These are phyloP conservation scores for Hybos culiciformis DNA, from an alignment of 2,888 invertebrate genomes.

Conservation along the genomic window DNA sequence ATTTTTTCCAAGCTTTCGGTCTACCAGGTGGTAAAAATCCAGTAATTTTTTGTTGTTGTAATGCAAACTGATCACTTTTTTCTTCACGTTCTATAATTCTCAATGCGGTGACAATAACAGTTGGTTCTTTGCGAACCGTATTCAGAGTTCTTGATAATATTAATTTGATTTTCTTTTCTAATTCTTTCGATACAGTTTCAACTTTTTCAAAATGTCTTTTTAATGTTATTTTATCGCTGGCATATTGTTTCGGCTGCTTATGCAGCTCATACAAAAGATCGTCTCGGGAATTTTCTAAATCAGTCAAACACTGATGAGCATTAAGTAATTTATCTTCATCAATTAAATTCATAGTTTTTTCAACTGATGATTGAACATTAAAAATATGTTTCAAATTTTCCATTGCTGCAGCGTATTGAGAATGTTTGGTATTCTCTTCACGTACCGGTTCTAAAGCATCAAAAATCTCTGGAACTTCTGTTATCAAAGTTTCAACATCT, in stretches of 20 bases:
- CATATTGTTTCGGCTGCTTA: conserved; percentile 79
- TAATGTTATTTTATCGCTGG: conserved; percentile 73
- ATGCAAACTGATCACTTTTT: conserved; percentile 77
- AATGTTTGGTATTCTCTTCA: conserved; percentile 87
- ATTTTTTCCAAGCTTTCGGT: conserved; percentile 81
- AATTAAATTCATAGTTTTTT: conserved; percentile 86
- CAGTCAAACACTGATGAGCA: conserved; percentile 87
- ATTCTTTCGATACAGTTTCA: conserved; percentile 69
- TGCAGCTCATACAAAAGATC: conserved; percentile 89
- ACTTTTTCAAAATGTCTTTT: conserved; percentile 96
- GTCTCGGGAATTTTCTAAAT: conserved; percentile 92
- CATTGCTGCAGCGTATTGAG: conserved; percentile 94
- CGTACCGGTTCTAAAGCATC: conserved; percentile 71
- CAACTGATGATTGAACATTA: conserved; percentile 91
- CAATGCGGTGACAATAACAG: conserved; percentile 88
- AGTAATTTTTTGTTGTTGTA: conserved; percentile 46
- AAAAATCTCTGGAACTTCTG: conserved; percentile 63
- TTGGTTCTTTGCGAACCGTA: conserved; percentile 87
- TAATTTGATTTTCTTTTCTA: conserved; percentile 85
- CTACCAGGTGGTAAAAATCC: conserved; percentile 90
- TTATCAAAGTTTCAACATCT: conserved; percentile 61
- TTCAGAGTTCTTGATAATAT: conserved; percentile 82
- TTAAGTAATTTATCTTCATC: conserved; percentile 87
- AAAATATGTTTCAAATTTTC: conserved; percentile 97
- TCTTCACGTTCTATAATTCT: conserved; percentile 96